A percentile compares a stretch with the other conserved stretches of the same genome.
These are phyloP conservation scores for Myoxocephalus aenaeus DNA, from an alignment of 2,797 vertebrate species.

Conservation along the genomic window DNA sequence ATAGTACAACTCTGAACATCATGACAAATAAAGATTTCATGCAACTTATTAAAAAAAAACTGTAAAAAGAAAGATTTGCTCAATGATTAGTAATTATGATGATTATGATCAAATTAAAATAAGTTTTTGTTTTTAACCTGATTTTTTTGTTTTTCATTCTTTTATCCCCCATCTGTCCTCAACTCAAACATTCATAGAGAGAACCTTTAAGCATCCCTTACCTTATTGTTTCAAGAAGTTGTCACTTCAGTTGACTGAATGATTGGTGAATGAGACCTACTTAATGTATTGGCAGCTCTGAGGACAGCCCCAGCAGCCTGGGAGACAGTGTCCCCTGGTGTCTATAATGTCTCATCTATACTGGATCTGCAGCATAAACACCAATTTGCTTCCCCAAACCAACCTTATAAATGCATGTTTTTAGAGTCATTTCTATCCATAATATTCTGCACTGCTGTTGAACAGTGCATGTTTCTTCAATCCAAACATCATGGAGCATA, in stretches of 20 bases:
- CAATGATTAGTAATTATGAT: neutral
- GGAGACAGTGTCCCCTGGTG: slow-evolving; percentile 87
- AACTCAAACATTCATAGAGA: neutral
- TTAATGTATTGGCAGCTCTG: slow-evolving; percentile 37
- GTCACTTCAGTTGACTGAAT: slow-evolving; percentile 19
- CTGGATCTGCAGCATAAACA: slow-evolving; percentile 56
- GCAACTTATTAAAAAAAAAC: slow-evolving; percentile 50
- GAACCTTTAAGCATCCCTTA: neutral
- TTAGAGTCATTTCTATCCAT: slow-evolving; percentile 45
- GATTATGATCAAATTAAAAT: neutral
- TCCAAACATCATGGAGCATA: slow-evolving; percentile 73
- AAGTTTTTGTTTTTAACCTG: neutral
- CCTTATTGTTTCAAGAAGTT: neutral
- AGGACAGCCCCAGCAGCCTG: slow-evolving; percentile 66
- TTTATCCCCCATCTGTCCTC: neutral
- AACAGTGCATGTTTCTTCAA: slow-evolving; percentile 67
- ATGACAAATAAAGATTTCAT: neutral
- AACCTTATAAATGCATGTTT: slow-evolving; percentile 55
- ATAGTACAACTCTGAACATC: neutral
- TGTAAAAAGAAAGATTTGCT: neutral
- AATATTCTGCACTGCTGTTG: slow-evolving; percentile 55
- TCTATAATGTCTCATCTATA: slow-evolving; percentile 66
- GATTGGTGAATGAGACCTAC: slow-evolving; percentile 37
- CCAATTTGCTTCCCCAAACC: slow-evolving; percentile 42
- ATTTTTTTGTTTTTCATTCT: neutral